Evolutionary conservation across 1,140 invertebrate genomes (phyloP).

Genomic region (Zaprionus nigranus): DNA sequence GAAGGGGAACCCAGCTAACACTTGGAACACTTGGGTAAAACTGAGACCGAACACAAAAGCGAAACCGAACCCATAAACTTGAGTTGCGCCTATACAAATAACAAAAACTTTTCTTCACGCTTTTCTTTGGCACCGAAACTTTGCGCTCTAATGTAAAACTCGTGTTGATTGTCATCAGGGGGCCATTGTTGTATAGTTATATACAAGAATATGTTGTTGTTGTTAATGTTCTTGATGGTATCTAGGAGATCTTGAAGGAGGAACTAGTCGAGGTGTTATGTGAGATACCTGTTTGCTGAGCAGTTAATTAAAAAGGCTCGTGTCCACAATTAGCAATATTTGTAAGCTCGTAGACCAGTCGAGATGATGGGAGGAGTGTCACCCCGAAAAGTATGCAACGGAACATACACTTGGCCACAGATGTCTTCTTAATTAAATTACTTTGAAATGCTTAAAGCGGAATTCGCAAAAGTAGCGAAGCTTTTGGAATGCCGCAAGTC

Average conservation of each 20-base stretch:
- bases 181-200: constrained; percentile 55
- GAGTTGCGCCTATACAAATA: constrained; percentile 73
- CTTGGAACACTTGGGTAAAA: constrained; percentile 7
- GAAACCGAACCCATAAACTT: constrained; percentile 53
- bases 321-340: constrained; percentile 40
- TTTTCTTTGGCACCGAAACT: constrained; percentile 55
- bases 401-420: constrained; percentile 28
- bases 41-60: constrained; percentile 37
- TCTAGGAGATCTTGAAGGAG: constrained; percentile 25
- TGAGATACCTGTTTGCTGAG: constrained; percentile 35
- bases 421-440: constrained; percentile 78
- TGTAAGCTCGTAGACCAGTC: neutral
- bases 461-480: constrained; percentile 45
- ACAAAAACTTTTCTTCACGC: constrained; percentile 59
- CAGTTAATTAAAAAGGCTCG: constrained; percentile 69
- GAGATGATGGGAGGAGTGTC: neutral
- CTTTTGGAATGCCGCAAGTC: neutral
- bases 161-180: constrained; percentile 54
- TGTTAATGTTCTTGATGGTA: constrained; percentile 13
- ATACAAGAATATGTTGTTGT: constrained; percentile 4
- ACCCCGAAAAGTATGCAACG: constrained; percentile 54
- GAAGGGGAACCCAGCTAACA: neutral
- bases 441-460: constrained; percentile 64
- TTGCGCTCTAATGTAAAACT: constrained; percentile 79
- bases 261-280: constrained; percentile 26